Percentiles rank a stretch among this genome's conserved stretches.
Conservation (phyloP, 2,888 invertebrate genomes). For the Conchocele bisecta region DNA sequence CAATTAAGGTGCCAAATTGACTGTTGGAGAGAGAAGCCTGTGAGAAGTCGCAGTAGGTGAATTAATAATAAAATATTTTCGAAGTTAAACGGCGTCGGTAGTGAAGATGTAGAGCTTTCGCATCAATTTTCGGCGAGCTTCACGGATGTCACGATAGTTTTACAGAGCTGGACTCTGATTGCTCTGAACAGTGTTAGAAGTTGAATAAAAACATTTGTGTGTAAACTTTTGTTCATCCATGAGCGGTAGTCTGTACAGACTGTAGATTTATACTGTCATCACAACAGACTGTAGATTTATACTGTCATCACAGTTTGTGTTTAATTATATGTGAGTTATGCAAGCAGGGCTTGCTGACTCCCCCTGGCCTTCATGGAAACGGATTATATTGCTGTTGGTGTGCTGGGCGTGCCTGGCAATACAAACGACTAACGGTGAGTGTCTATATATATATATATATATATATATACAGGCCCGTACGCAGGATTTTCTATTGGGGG, state of each 20-base stretch:
- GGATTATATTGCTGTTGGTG: constrained; percentile 37
- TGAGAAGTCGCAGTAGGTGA: too few relatives aligned
- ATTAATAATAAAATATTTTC: background rate
- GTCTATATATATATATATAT: background rate
- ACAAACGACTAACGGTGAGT: constrained; percentile 42
- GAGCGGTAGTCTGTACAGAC: too few relatives aligned
- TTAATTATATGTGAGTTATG: constrained; percentile 13
- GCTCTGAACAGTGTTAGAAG: too few relatives aligned
- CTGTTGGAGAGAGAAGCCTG: too few relatives aligned
- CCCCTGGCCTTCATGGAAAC: constrained; percentile 29
- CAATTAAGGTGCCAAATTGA: too few relatives aligned
- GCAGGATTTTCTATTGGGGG: background rate
- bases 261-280: too few relatives aligned
- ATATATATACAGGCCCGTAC: background rate
- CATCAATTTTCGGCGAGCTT: too few relatives aligned
- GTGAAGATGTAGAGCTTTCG: too few relatives aligned
- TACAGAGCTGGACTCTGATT: constrained; percentile 8
- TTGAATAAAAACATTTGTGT: too few relatives aligned
- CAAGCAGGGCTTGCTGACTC: constrained; percentile 53
- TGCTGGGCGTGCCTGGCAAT: constrained; percentile 49
- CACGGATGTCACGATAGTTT: too few relatives aligned
- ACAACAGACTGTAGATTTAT: background rate
- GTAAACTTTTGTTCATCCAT: too few relatives aligned
- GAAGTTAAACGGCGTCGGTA: background rate
- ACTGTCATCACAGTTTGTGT: background rate